Conservation (phyloP, 1,140 invertebrate species). For the Papilio xuthus region DNA sequence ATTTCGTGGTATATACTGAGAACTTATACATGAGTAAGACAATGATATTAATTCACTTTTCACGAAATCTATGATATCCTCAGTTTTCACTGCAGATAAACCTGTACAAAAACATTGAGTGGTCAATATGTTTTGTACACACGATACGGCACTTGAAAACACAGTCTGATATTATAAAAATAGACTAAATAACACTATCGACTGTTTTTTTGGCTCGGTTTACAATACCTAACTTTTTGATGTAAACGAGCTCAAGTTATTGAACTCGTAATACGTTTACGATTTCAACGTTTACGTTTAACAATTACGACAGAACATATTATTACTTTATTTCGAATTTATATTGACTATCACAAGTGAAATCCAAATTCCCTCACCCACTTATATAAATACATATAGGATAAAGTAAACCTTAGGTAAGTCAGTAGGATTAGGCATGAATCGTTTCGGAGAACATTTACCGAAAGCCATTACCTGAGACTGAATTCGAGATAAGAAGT, state of each 20-base stretch:
- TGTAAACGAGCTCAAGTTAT: too few relatives aligned
- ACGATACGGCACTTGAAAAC: too few relatives aligned
- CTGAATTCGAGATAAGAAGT: slow-evolving; percentile 31
- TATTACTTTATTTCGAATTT: background rate
- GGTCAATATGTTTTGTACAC: too few relatives aligned
- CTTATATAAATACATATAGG: background rate
- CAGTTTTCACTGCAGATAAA: too few relatives aligned
- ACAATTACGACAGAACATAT: too few relatives aligned
- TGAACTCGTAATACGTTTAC: too few relatives aligned
- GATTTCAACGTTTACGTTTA: too few relatives aligned
- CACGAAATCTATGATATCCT: background rate
- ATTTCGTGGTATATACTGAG: slow-evolving; percentile 50
- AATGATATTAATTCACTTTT: background rate
- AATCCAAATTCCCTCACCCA: background rate
- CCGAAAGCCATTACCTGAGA: slow-evolving; percentile 35
- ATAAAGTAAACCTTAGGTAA: slow-evolving; percentile 13
- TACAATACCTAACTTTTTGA: too few relatives aligned
- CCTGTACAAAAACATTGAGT: too few relatives aligned
- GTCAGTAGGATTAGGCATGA: slow-evolving; percentile 14
- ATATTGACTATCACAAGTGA: background rate
- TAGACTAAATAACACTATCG: too few relatives aligned
- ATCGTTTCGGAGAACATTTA: slow-evolving; percentile 30
- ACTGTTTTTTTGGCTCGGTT: too few relatives aligned
- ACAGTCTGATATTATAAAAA: too few relatives aligned
- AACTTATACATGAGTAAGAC: background rate